Conservation (phyloP, 2,888 invertebrate species). For the Tanypteryx hageni region DNA sequence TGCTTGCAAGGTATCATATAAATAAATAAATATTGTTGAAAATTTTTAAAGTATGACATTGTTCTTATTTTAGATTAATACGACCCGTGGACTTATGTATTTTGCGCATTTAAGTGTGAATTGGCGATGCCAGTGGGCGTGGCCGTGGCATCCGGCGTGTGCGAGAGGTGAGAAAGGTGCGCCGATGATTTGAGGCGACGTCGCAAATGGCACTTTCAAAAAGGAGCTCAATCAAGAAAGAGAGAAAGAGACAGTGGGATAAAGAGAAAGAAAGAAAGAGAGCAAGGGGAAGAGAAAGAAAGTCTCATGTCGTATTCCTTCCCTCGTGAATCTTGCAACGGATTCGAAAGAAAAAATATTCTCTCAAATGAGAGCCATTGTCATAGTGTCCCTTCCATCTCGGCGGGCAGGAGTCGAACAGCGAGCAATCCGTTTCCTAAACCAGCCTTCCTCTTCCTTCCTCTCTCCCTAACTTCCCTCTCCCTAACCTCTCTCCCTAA, state of each 20-base stretch:
- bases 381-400: neutral
- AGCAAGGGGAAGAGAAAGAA: neutral
- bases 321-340: slow-evolving; percentile 2
- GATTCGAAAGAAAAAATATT: neutral
- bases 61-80: too few species aligned
- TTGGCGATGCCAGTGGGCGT: too few species aligned
- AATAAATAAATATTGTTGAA: too few species aligned
- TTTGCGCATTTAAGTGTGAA: too few species aligned
- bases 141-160: too few species aligned
- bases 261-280: neutral
- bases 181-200: too few species aligned
- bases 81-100: too few species aligned
- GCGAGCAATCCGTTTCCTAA: neutral
- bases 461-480: neutral
- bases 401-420: too few species aligned
- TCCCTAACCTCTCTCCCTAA: neutral
- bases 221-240: neutral
- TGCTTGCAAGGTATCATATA: too few species aligned
- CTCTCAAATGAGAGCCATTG: slow-evolving; percentile 49
- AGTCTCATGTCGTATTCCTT: neutral
- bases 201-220: neutral
- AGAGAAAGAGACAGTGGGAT: neutral
- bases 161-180: too few species aligned
- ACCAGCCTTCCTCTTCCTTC: neutral
- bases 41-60: too few species aligned